Conservation (phyloP, 2,113 vertebrate genomes). For the Circaetus gallicus region DNA sequence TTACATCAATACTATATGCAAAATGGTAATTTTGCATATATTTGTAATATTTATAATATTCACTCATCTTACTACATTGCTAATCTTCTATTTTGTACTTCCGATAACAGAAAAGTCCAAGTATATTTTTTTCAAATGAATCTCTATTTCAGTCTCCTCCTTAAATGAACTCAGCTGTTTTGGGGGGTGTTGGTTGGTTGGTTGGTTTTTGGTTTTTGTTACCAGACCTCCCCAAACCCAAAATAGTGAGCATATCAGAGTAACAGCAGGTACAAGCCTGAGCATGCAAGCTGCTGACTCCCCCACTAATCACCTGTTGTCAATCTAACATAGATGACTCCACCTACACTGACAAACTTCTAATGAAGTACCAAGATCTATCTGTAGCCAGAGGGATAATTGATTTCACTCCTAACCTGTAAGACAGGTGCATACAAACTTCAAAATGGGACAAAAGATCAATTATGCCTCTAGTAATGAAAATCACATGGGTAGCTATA, state of each 20-base stretch:
- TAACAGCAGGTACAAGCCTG: not conserved
- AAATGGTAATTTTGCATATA: not conserved
- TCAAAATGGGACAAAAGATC: not conserved
- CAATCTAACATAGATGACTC: no score
- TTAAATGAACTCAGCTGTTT: not conserved
- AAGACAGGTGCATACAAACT: not conserved
- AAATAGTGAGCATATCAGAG: not conserved
- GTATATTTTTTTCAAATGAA: not conserved
- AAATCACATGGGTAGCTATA: not conserved
- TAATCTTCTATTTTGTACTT: not conserved
- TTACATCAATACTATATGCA: not conserved
- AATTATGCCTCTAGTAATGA: not conserved
- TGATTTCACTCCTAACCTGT: not conserved
- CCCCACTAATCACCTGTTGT: not conserved
- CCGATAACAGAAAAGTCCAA: not conserved
- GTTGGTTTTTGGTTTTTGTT: not conserved
- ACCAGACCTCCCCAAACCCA: not conserved
- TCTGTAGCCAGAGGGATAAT: not conserved
- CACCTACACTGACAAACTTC: not conserved
- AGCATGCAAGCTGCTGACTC: not conserved
- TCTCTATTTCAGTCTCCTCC: not conserved
- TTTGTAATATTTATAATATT: not conserved
- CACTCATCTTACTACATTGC: not conserved
- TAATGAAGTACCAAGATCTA: not conserved
- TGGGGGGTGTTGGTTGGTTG: no score